Base-by-base conservation (phyloP, 2,888 invertebrate species). In the Stenolophus ochropezus region DNA sequence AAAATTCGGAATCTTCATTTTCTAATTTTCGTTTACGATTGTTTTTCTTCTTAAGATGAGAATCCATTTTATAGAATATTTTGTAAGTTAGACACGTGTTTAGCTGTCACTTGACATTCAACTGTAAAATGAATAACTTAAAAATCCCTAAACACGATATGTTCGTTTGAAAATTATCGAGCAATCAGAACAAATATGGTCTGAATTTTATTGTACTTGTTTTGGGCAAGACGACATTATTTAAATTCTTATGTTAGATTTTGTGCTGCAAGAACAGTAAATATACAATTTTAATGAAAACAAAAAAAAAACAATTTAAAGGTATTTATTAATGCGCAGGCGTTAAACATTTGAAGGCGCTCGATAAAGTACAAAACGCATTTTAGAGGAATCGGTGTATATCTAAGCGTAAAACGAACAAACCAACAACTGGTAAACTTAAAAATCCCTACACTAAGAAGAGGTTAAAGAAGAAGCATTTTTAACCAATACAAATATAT, bases 21-120 rank as follows among this genome's bases (percentile, higher is more conserved):
- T 84, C 84, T 81, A 86, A 84, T 84, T 87, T 87, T 6, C 87
- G 86, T 85, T 89, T 89, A 82, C 87, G 85, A 47, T 85, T 87
- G 11, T 51, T 58, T 61, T 65, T 74, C 61, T 75, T 81, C 8
- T 61, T 25, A 23, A 16, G 74, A 27, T 58, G 74, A 14, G 53
- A n/a, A 21, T 81, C 75, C 81, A 81, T 81, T 47, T 61, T 75
- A 18, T 4, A 27, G 2, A 61, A 61, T 56, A 33, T 69, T 69
- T n/a, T n/a, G n/a, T n/a, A n/a, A n/a, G 20, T 49, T 20, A 21
- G 47, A 49, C 73, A 73, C 73, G 73, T 73, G 73, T 73, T 73
- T 47, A 73, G n/a, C 47, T 73, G 73, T 73, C 73, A 73, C 73
- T 73, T 73, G 11, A 49, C 14, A 69, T 69, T 14, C 27, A 33